Conservation (phyloP, 2,888 invertebrate genomes). For the Caenorhabditis becei region DNA sequence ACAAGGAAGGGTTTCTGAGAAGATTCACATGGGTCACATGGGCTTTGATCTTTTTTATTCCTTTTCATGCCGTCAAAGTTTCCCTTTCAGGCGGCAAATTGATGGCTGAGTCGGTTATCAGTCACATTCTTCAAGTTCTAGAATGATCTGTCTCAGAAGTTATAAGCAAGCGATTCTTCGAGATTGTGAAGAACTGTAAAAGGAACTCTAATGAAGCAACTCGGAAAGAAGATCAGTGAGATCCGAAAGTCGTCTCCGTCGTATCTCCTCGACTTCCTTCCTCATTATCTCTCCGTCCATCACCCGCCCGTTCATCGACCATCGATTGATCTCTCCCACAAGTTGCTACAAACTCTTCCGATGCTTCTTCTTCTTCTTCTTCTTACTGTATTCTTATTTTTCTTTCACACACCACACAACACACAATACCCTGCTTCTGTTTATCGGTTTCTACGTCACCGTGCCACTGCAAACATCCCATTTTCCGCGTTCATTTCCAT, state of each 20-base stretch:
- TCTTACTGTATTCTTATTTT: constrained; percentile 6
- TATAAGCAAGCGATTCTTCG: too few species aligned
- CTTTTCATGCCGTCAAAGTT: too few species aligned
- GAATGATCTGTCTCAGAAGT: too few species aligned
- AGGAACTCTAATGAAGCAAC: too few species aligned
- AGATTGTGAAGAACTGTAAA: too few species aligned
- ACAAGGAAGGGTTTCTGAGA: background rate
- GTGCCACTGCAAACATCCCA: background rate
- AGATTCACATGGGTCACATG: too few species aligned
- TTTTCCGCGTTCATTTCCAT: background rate
- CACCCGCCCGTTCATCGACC: constrained; percentile 8
- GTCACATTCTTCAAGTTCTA: too few species aligned
- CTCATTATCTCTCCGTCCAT: background rate
- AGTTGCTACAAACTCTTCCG: background rate
- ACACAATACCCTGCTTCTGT: background rate
- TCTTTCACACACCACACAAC: background rate
- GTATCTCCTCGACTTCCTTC: background rate
- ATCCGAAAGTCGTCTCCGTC: too few species aligned
- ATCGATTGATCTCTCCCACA: background rate
- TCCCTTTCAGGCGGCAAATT: too few species aligned
- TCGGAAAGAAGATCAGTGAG: too few species aligned
- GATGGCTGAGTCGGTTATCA: too few species aligned
- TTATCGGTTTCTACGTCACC: constrained; percentile 10
- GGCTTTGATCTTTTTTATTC: too few species aligned
- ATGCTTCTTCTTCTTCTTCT: background rate